These are phyloP conservation scores for Heterochromis multidens DNA, from an alignment of 2,113 vertebrate genomes.

Conservation along the genomic window DNA sequence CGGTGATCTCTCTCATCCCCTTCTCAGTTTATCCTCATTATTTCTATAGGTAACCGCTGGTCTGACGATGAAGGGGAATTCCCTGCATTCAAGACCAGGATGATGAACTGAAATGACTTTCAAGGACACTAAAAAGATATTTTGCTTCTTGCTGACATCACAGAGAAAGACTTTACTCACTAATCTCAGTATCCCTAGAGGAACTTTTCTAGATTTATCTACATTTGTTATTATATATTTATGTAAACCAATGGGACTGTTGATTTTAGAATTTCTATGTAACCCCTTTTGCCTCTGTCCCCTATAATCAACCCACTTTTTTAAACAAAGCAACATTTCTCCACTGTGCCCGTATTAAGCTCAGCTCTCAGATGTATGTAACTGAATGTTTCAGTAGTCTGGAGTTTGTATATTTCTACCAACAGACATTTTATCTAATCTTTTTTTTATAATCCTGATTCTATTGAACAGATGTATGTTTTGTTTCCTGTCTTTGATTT, in stretches of 20 bases:
- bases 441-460: conserved; percentile 72
- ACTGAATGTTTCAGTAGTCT: conserved; percentile 71
- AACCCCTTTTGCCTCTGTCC: conserved; percentile 39
- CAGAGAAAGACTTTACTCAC: conserved; percentile 37
- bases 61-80: conserved; percentile 66
- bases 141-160: not conserved
- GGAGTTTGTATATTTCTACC: conserved; percentile 80
- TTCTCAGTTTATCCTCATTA: conserved; percentile 93
- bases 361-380: conserved; percentile 67
- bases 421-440: conserved; percentile 73
- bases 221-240: conserved; percentile 84
- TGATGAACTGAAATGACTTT: conserved; percentile 65
- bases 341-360: conserved; percentile 51
- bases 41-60: conserved; percentile 90
- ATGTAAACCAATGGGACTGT: conserved; percentile 81
- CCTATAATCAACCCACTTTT: conserved; percentile 47
- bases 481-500: conserved; percentile 21
- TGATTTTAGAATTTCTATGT: conserved; percentile 69
- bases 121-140: conserved; percentile 23
- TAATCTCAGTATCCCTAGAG: conserved; percentile 80
- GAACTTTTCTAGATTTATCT: conserved; percentile 85
- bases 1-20: conserved; percentile 25
- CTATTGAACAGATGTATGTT: conserved; percentile 69
- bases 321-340: not conserved
- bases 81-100: conserved; percentile 71